A percentile compares a stretch with the other conserved stretches of the same genome.
Evolutionary conservation across 2,888 invertebrate species (phyloP).

Genomic region (Poecilus cupreus): DNA sequence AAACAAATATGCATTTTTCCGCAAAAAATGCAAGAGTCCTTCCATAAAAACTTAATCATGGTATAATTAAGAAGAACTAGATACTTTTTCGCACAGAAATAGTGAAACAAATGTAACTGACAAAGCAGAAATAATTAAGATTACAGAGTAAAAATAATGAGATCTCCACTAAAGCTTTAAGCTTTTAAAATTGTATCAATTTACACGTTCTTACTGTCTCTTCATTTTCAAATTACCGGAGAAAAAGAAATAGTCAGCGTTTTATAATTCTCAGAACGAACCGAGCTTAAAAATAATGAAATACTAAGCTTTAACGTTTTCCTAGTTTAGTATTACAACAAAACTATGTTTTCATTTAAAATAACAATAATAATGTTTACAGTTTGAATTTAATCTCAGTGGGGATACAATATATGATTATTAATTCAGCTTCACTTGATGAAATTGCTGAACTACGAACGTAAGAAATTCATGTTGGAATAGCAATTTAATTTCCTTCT

Average conservation of each 20-base stretch:
- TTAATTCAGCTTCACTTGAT: constrained; percentile 17
- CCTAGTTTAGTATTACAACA: not conserved
- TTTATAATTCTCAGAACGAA: not conserved
- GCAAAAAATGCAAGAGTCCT: not conserved
- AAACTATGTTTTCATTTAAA: no score
- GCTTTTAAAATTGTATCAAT: constrained; percentile 32
- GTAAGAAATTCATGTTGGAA: constrained; percentile 48
- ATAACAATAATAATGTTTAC: not conserved
- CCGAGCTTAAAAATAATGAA: no score
- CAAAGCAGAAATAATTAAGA: constrained; percentile 38
- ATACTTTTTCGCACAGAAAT: not conserved
- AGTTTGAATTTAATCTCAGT: constrained; percentile 5
- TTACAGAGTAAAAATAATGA: constrained; percentile 14
- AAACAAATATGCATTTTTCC: constrained; percentile 35
- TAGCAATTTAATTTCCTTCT: constrained; percentile 41
- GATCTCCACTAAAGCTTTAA: constrained; percentile 13
- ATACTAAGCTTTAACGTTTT: not conserved
- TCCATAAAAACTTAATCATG: constrained; percentile 30
- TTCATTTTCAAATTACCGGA: constrained; percentile 12
- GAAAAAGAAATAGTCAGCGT: not conserved
- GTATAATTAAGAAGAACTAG: constrained; percentile 30
- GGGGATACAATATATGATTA: constrained; percentile 14
- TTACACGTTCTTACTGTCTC: constrained; percentile 8
- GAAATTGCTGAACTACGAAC: constrained; percentile 31
- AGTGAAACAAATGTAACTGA: constrained; percentile 34